Conservation (phyloP, 2,113 vertebrate genomes). For the Plecotus auritus region DNA sequence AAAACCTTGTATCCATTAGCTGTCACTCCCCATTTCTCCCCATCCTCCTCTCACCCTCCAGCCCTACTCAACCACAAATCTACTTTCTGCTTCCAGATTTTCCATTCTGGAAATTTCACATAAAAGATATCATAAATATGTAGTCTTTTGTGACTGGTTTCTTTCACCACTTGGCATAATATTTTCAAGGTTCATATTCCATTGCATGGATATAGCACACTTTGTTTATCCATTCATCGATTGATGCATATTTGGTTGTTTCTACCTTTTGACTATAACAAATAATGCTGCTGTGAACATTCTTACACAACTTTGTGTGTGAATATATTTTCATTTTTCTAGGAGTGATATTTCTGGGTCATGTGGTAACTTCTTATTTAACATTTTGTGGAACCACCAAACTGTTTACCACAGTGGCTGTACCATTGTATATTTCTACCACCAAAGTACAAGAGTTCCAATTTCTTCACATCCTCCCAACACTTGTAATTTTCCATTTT, state of each 20-base stretch:
- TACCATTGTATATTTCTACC: background rate
- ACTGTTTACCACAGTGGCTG: background rate
- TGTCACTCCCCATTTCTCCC: background rate
- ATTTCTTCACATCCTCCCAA: background rate
- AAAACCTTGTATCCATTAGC: background rate
- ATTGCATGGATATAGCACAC: background rate
- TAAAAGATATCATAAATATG: background rate
- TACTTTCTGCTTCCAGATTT: background rate
- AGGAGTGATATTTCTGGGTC: background rate
- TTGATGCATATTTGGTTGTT: background rate
- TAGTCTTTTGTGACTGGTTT: background rate
- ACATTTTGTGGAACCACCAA: background rate
- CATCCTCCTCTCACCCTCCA: background rate
- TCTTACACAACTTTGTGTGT: background rate
- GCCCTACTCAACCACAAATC: background rate
- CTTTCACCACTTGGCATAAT: background rate
- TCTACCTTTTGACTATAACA: background rate
- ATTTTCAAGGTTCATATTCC: background rate
- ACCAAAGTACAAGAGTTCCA: accelerated
- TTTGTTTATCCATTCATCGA: background rate
- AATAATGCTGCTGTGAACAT: background rate
- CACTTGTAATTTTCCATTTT: background rate
- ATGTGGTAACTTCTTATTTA: background rate
- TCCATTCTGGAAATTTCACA: background rate
- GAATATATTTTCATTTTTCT: background rate